Percentiles rank a stretch among this genome's conserved stretches.
Evolutionary conservation across 2,113 vertebrate species (phyloP).

Genomic region (Sciurus niger): DNA sequence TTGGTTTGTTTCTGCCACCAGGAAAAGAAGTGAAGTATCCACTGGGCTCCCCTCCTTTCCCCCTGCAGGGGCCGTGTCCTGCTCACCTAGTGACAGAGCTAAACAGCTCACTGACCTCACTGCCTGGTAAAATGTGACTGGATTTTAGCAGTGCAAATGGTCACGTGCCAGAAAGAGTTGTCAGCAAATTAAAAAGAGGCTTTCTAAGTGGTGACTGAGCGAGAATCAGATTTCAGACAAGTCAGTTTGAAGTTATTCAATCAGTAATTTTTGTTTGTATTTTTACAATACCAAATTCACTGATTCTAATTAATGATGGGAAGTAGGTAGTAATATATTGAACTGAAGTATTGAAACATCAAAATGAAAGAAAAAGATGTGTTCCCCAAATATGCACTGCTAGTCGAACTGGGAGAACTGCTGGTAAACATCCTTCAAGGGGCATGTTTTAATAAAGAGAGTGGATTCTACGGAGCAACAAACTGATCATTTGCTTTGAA

Average conservation of each 20-base stretch:
- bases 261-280: background rate
- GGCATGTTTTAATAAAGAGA: background rate
- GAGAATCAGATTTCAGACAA: background rate
- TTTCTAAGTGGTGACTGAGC: background rate
- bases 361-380: background rate
- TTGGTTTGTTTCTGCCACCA: background rate
- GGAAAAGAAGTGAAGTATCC: rapidly evolving
- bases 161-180: too few relatives aligned
- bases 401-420: background rate
- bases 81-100: background rate
- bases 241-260: background rate
- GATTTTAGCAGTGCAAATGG: background rate
- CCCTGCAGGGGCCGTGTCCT: background rate
- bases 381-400: background rate
- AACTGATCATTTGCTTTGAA: background rate
- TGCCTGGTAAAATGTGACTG: background rate
- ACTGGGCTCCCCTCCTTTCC: background rate
- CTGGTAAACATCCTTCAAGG: background rate
- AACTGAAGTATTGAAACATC: background rate
- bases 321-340: background rate
- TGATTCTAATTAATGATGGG: background rate
- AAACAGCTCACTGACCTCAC: background rate
- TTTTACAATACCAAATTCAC: background rate
- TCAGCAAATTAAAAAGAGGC: background rate
- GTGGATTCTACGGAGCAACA: background rate